Percentiles rank a stretch among this genome's conserved stretches.
Evolutionary conservation across 2,113 vertebrate genomes (phyloP).

Genomic region (Orthonyx spaldingii): DNA sequence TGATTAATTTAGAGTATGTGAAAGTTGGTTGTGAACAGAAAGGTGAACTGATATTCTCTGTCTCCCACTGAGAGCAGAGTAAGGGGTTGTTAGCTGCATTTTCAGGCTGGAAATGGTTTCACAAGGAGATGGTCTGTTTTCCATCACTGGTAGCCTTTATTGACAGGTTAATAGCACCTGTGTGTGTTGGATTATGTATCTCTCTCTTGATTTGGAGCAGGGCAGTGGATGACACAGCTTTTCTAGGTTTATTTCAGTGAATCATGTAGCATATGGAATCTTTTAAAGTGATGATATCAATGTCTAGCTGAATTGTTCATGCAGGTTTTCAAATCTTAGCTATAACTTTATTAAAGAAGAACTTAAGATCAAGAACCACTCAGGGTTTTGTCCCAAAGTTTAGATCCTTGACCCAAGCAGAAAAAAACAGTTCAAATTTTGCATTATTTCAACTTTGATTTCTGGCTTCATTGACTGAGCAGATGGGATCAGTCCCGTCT

Average conservation of each 20-base stretch:
- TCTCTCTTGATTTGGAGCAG: background rate
- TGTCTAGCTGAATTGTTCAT: background rate
- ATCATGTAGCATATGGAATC: background rate
- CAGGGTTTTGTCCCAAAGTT: background rate
- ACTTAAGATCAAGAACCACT: background rate
- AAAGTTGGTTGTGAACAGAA: background rate
- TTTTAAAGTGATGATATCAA: background rate
- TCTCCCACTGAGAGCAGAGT: background rate
- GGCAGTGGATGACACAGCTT: background rate
- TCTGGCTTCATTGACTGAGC: slow-evolving; percentile 8
- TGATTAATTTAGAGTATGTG: background rate
- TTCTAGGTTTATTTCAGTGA: background rate
- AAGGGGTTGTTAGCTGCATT: background rate
- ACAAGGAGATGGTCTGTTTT: background rate
- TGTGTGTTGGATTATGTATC: background rate
- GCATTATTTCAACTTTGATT: background rate
- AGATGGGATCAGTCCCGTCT: slow-evolving; percentile 15
- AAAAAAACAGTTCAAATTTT: background rate
- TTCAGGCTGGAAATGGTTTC: background rate
- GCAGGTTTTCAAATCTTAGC: background rate
- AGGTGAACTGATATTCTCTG: background rate
- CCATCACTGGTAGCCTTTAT: background rate
- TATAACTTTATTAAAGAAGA: background rate
- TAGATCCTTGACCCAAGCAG: background rate
- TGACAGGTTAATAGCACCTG: background rate